phyloP scores from a whole-genome alignment of 2,888 invertebrate genomes.

The Acrocera orbiculus region DNA sequence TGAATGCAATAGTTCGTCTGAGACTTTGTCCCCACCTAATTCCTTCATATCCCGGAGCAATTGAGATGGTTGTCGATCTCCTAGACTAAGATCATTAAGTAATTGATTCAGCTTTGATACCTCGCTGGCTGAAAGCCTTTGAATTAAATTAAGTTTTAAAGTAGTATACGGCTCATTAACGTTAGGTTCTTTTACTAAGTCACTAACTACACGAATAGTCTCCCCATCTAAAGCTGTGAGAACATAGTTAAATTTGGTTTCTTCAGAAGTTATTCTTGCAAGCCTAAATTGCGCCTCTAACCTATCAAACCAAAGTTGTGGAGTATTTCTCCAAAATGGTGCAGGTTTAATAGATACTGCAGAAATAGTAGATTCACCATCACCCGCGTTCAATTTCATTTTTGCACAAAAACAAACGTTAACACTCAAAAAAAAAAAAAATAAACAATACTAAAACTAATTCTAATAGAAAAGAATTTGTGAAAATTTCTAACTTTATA shows the following conservation, averaged over 20 bases:
- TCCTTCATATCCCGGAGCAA: not conserved
- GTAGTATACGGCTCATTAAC: not conserved
- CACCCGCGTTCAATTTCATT: no score
- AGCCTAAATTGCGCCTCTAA: not conserved
- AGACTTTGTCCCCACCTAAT: not conserved
- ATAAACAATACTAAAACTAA: no score
- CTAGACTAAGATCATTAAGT: not conserved
- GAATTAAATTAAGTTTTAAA: not conserved
- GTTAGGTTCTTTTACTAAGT: not conserved
- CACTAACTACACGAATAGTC: not conserved
- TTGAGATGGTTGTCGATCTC: not conserved
- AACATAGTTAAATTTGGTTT: not conserved
- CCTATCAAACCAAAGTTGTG: not conserved
- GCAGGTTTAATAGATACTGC: not conserved
- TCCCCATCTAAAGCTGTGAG: not conserved
- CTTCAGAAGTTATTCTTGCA: not conserved
- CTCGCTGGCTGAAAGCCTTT: not conserved
- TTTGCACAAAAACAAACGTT: no score
- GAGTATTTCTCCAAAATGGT: not conserved
- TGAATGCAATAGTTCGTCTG: not conserved
- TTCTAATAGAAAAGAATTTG: no score
- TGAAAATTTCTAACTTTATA: no score
- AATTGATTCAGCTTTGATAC: not conserved
- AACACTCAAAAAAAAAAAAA: no score
- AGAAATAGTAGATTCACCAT: not conserved